Evolutionary conservation across 1,140 invertebrate species (phyloP), one percentile per base, ranked within the genome.

Genomic region (Bacillus rossius): DNA sequence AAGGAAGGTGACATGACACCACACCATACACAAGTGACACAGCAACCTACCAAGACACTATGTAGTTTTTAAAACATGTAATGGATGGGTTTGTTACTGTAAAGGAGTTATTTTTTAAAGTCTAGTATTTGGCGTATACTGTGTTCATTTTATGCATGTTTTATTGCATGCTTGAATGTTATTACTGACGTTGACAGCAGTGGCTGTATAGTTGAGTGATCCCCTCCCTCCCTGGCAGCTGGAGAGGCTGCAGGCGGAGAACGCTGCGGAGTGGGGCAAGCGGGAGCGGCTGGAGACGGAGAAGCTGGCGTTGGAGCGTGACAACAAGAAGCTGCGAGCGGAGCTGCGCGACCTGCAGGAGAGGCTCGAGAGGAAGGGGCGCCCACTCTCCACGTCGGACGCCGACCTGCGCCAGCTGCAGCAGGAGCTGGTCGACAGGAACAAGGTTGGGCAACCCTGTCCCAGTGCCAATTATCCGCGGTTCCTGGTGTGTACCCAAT

Each of bases 211-310:
- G n/a, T n/a, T n/a, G n/a, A n/a, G n/a, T n/a, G n/a, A n/a, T n/a
- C n/a, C n/a, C n/a, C n/a, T n/a, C n/a, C n/a, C n/a, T 25, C 17
- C 48, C 60, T 73, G 73, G 43, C 64, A 90, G 83, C 70, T 94
- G 62, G 91, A 93, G 68, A 78, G 83, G 64, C 75, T 96, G 5
- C 94, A 96, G 77, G 84, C 85, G 1, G 93, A 96, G 76, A 96
- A 96, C 78, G 93, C 91, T 1, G 81, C 88, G 4, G 93, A 96
- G 70, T 96, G 93, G 93, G 91, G 89, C 8, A 91, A 92, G 71
- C 77, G 92, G 8, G 93, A 96, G 73, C 79, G 91, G 13, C 69
- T 96, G 23, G 93, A 96, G 74, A 91, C 91, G 0, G 93, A 96
- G 64, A 94, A 94, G 71, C 77, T 92, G 61, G 84, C 84, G 0